Conservation (phyloP, 2,113 vertebrate genomes). For the Oncorhynchus masou region DNA sequence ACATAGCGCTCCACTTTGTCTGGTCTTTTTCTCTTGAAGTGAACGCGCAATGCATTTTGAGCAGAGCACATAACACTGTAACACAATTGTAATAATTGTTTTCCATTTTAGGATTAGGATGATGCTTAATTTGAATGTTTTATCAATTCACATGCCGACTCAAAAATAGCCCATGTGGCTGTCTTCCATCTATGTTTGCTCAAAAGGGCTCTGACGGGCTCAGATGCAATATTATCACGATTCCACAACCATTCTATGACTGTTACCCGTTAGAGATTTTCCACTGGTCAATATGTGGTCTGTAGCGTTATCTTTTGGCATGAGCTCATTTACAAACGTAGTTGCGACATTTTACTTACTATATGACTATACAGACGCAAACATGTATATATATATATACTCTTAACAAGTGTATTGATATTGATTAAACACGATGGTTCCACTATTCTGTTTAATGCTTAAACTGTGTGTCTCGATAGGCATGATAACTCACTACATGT, state of each 20-base stretch:
- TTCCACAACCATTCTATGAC: not conserved
- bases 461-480: not conserved
- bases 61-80: not conserved
- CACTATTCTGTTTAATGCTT: not conserved
- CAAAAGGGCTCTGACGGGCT: not conserved
- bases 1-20: too few relatives aligned
- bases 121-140: not conserved
- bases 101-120: not conserved
- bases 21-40: not conserved
- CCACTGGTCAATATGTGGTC: not conserved
- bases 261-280: not conserved
- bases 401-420: too few relatives aligned
- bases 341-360: not conserved
- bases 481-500: too few relatives aligned
- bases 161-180: not conserved
- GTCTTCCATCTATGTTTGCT: not conserved
- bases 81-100: not conserved
- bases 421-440: not conserved
- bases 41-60: not conserved
- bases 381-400: too few relatives aligned
- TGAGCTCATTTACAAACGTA: not conserved
- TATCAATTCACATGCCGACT: not conserved
- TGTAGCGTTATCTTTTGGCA: not conserved
- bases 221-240: not conserved
- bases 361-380: too few relatives aligned